Evolutionary conservation across 1,140 invertebrate species (phyloP).

Genomic region (Dinothrombium tinctorium): DNA sequence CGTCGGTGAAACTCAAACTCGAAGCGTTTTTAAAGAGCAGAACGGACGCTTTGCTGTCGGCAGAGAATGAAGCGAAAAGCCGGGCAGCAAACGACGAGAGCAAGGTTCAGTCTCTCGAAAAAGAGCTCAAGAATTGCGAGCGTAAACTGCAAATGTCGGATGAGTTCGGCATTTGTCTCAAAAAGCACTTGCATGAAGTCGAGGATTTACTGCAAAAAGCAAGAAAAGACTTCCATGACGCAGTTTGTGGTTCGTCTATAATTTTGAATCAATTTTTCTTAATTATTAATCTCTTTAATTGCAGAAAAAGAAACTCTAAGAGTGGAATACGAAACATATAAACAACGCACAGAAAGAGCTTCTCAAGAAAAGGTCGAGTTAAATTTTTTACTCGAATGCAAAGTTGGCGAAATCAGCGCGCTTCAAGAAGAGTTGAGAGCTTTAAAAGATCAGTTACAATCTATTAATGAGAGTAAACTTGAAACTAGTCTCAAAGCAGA

Average conservation of each 20-base stretch:
- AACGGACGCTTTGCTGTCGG: no score
- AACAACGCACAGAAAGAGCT: not conserved
- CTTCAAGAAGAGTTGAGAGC: not conserved
- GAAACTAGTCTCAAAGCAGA: not conserved
- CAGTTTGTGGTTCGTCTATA: not conserved
- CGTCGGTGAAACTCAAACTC: no score
- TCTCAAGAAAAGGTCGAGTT: not conserved
- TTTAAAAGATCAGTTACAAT: not conserved
- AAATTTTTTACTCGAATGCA: not conserved
- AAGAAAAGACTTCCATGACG: not conserved
- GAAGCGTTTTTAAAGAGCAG: no score
- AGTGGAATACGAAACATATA: not conserved
- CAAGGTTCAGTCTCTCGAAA: no score
- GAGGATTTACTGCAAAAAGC: constrained; percentile 1
- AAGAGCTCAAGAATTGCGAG: not conserved
- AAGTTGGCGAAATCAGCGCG: not conserved
- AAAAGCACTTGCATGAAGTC: not conserved
- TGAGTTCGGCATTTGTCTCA: not conserved
- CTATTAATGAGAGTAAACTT: not conserved
- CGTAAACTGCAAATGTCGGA: not conserved
- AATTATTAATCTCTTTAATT: not conserved
- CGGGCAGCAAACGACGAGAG: no score
- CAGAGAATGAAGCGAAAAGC: no score
- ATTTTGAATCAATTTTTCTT: not conserved
- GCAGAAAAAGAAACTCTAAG: not conserved